Evolutionary conservation across 2,888 invertebrate species (phyloP).

Genomic region (Eilema caniola): DNA sequence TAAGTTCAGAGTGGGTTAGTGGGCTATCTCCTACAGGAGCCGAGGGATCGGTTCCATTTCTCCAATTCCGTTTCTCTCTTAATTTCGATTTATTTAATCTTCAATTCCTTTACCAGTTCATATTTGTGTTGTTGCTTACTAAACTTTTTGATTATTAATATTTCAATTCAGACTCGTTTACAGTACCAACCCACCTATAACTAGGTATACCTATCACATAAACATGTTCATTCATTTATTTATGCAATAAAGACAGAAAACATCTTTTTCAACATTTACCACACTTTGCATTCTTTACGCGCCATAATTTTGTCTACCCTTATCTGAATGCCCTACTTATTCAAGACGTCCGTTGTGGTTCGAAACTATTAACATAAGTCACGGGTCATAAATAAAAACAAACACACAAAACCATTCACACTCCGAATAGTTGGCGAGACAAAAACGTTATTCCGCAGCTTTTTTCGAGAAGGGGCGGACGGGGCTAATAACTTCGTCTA

Average conservation of each 20-base stretch:
- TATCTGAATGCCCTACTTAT: conserved; percentile 28
- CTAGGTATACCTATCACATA: too few species aligned
- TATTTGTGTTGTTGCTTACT: not conserved
- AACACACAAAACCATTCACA: conserved; percentile 43
- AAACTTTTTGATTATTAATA: too few species aligned
- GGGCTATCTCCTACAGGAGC: not conserved
- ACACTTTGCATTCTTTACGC: conserved; percentile 6
- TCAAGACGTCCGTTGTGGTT: conserved; percentile 26
- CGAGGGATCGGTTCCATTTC: not conserved
- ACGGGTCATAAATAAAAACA: conserved; percentile 36
- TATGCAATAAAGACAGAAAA: not conserved
- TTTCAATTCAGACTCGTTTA: too few species aligned
- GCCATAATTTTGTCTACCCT: conserved; percentile 13
- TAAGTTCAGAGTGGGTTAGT: not conserved
- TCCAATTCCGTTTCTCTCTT: not conserved
- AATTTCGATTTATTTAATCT: not conserved
- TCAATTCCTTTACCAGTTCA: not conserved
- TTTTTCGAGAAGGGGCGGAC: conserved; percentile 48
- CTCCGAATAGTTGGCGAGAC: conserved; percentile 28
- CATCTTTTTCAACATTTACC: conserved; percentile 9
- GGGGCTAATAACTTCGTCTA: conserved; percentile 63
- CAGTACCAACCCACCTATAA: too few species aligned
- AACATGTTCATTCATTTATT: too few species aligned
- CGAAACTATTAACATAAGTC: conserved; percentile 26
- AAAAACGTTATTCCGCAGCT: conserved; percentile 44